These are phyloP conservation scores for Herpailurus yagouaroundi DNA, from an alignment of 2,113 vertebrate species.

Conservation along the genomic window DNA sequence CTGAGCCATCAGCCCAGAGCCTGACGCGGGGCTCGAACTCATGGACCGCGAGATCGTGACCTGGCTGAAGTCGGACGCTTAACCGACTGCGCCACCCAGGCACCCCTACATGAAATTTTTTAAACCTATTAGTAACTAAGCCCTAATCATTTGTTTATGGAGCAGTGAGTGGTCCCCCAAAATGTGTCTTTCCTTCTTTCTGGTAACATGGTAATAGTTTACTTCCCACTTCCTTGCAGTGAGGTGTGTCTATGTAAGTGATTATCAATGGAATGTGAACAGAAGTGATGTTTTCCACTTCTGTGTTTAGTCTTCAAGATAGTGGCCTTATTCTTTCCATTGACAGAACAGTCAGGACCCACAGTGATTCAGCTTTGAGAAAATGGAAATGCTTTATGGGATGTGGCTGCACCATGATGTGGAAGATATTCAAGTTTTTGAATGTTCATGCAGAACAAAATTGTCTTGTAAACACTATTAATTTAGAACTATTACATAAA, in stretches of 20 bases:
- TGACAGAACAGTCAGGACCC: not conserved
- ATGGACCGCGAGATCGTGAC: too few species aligned
- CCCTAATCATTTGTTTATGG: not conserved
- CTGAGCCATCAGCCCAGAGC: too few species aligned
- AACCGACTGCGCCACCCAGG: too few species aligned
- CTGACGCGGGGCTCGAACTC: too few species aligned
- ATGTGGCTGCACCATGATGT: not conserved
- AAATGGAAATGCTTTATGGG: not conserved
- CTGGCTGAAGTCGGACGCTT: too few species aligned
- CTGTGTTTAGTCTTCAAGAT: not conserved
- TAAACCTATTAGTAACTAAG: not conserved
- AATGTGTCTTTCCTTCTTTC: not conserved
- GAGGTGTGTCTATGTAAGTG: not conserved
- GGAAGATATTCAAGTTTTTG: not conserved
- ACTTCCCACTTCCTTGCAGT: not conserved
- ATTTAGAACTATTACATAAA: not conserved
- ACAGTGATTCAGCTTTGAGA: not conserved
- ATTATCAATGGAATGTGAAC: not conserved
- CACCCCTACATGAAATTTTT: not conserved
- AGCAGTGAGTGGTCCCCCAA: not conserved
- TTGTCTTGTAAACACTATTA: not conserved
- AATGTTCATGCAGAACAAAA: not conserved
- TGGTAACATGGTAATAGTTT: not conserved
- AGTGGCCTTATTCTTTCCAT: not conserved
- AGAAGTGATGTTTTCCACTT: not conserved